These are phyloP conservation scores for Chelonus insularis DNA, from an alignment of 1,140 invertebrate species.

Conservation along the genomic window DNA sequence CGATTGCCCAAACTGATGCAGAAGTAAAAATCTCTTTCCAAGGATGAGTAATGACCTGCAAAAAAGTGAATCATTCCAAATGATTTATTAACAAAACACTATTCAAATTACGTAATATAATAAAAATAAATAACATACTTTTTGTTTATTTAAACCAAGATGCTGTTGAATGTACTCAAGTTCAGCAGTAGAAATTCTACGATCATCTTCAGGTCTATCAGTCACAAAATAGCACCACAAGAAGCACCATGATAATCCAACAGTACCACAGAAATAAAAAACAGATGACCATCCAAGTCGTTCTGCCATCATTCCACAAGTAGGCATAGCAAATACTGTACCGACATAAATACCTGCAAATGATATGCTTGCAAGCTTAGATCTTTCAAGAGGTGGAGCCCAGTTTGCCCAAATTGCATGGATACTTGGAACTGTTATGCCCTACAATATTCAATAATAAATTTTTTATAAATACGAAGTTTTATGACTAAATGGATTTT, in stretches of 20 bases:
- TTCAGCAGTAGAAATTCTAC: slow-evolving; percentile 73
- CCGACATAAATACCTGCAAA: slow-evolving; percentile 84
- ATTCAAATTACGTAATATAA: too few species aligned
- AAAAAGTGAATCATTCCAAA: too few species aligned
- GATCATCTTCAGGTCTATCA: slow-evolving; percentile 77
- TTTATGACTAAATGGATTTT: too few species aligned
- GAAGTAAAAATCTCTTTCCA: slow-evolving; percentile 85
- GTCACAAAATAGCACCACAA: slow-evolving; percentile 73
- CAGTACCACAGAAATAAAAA: slow-evolving; percentile 84
- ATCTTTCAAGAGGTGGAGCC: slow-evolving; percentile 84
- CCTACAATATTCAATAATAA: slow-evolving; percentile 59
- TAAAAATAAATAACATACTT: too few species aligned
- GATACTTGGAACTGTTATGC: slow-evolving; percentile 88
- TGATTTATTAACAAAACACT: too few species aligned
- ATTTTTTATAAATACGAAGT: too few species aligned
- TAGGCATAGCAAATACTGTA: slow-evolving; percentile 79
- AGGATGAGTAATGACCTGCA: slow-evolving; percentile 66
- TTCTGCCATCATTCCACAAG: slow-evolving; percentile 73
- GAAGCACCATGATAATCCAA: slow-evolving; percentile 74
- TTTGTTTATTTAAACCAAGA: slow-evolving; percentile 32
- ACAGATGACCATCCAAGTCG: slow-evolving; percentile 82
- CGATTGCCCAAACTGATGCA: slow-evolving; percentile 86
- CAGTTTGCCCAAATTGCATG: slow-evolving; percentile 86
- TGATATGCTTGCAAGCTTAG: slow-evolving; percentile 73
- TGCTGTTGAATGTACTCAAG: slow-evolving; percentile 72